phyloP scores from a whole-genome alignment of 1,140 invertebrate species.

The Drosophila neocordata region DNA sequence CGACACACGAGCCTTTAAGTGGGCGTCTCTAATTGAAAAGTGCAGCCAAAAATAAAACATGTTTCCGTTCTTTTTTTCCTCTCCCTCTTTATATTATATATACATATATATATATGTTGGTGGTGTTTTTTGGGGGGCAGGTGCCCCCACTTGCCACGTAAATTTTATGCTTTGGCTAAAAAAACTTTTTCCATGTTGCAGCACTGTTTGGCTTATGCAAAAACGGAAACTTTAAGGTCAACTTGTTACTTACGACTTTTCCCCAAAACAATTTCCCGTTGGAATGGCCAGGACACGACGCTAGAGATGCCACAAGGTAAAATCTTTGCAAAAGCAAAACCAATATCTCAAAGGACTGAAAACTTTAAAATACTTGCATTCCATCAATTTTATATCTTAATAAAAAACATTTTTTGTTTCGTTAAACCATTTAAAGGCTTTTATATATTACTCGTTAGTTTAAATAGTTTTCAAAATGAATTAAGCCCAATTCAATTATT shows the following conservation, averaged over 20 bases:
- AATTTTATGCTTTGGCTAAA: conserved; percentile 47
- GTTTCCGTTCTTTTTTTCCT: conserved; percentile 23
- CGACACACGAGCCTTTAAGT: conserved; percentile 57
- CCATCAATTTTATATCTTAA: background rate
- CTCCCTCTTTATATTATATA: background rate
- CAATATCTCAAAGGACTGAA: background rate
- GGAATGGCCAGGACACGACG: conserved; percentile 1
- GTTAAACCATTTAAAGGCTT: no score
- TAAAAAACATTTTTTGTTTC: no score
- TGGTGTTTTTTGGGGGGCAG: conserved; percentile 30
- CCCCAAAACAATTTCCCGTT: conserved; percentile 7
- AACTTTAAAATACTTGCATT: background rate
- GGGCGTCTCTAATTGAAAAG: conserved; percentile 66
- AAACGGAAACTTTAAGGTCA: conserved; percentile 58
- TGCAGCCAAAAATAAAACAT: conserved; percentile 57
- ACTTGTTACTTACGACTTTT: conserved; percentile 44
- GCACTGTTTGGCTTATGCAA: conserved; percentile 19
- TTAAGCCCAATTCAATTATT: no score
- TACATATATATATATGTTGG: background rate
- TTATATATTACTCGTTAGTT: no score
- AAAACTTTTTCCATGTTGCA: conserved; percentile 46
- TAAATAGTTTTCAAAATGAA: no score
- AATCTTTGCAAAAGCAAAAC: background rate
- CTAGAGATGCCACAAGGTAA: conserved; percentile 11
- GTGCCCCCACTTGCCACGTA: conserved; percentile 57